Percentiles rank a stretch among this genome's conserved stretches.
These are phyloP conservation scores for Empidonax traillii DNA, from an alignment of 2,113 vertebrate genomes.

Conservation along the genomic window DNA sequence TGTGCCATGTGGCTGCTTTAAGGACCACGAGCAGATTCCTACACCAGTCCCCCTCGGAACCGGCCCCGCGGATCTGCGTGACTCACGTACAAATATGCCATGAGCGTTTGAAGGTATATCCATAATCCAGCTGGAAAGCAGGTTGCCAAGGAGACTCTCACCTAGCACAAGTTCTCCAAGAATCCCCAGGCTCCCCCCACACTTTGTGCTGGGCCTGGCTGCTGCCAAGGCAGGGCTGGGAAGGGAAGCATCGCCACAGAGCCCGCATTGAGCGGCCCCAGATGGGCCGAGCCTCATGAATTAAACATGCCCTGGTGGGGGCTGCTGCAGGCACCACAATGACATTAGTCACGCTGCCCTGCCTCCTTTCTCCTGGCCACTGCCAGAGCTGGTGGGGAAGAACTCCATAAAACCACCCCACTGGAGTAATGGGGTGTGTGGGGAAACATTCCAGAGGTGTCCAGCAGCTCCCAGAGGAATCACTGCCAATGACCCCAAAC, in stretches of 20 bases:
- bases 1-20: accelerated
- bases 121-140: neutral
- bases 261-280: neutral
- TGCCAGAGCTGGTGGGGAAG: neutral
- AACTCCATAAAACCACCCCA: neutral
- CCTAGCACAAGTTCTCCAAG: neutral
- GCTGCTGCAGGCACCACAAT: neutral
- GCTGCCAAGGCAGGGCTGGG: neutral
- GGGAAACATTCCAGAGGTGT: neutral
- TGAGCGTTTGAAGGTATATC: accelerated
- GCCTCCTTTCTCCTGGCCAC: neutral
- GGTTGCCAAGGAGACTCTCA: constrained; percentile 29
- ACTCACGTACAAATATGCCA: neutral
- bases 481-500: neutral
- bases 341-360: neutral
- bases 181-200: neutral
- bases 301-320: neutral
- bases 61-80: accelerated
- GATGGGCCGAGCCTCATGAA: constrained; percentile 9
- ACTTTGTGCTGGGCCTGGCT: neutral
- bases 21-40: accelerated
- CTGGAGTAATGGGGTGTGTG: neutral
- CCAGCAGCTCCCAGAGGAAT: neutral
- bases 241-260: neutral
- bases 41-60: accelerated